Base-by-base conservation (phyloP, 2,113 vertebrate genomes). In the Takifugu bimaculatus region DNA sequence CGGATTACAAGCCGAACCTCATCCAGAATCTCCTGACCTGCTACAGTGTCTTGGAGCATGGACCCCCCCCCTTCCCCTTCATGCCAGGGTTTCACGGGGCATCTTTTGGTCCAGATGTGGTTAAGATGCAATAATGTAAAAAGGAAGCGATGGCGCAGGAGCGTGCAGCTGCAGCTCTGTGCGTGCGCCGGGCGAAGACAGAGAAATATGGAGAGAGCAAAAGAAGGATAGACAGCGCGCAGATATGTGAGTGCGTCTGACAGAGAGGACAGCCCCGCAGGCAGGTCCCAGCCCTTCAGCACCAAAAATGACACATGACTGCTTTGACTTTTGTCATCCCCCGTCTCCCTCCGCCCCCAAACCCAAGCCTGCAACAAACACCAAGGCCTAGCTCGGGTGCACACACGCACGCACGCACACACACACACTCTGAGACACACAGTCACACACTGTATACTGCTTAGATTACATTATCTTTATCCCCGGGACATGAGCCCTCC, bases 301-400 rank as follows among this genome's bases (percentile, higher is more conserved):
- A 85, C 78, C 83, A 27, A 84, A 90, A 90, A 88, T 90, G 89
- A 89, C 89, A 90, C 88, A 89, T 89, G 87, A 88, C 87, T 88
- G 85, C 87, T 88, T 89, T 90, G 87, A 89, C 87, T 88, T 89
- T 89, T 90, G 87, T 90, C 89, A 88, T 88, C 84, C 82, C 78
- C 72, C 80, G 73, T 75, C 78, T 81, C 68, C 77, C 68, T 74
- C 75, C 81, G 57, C 77, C 82, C 83, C 80, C 79, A 74, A 83
- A 85, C 82, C 79, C 70, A 79, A 81, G 83, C 86, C 83, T 82
- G 70, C 66, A 86, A 88, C 85, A 87, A 78, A 88, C 85, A 88
- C 79, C 1, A 77, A 83, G 80, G 77, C 35, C 72, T 6, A 77
- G 65, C 65, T 20, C 13, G 47, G 55, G 77, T 54, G 65, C 71